These are phyloP conservation scores for Andrena chrysosceles DNA, from an alignment of 2,888 invertebrate genomes.

Conservation along the genomic window DNA sequence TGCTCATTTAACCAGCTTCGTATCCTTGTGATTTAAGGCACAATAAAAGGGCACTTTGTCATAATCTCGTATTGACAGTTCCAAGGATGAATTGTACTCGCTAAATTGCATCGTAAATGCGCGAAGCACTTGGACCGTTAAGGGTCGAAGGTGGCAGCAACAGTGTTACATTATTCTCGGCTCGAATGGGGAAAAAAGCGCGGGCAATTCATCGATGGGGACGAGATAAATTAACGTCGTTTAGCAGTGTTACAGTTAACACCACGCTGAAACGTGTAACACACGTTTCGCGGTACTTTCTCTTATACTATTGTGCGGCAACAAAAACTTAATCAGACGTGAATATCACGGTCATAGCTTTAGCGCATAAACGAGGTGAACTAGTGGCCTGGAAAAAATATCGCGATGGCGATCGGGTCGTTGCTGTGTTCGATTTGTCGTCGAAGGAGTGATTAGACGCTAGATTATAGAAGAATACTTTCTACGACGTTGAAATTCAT, in stretches of 20 bases:
- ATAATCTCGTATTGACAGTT: slow-evolving; percentile 2
- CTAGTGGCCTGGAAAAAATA: slow-evolving; percentile 41
- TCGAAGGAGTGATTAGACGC: slow-evolving; percentile 26
- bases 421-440: slow-evolving; percentile 42
- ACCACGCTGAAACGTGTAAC: slow-evolving; percentile 20
- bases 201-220: slow-evolving; percentile 22
- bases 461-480: slow-evolving; percentile 3
- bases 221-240: slow-evolving; percentile 27
- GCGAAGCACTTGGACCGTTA: neutral
- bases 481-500: neutral
- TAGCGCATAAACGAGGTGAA: slow-evolving; percentile 56
- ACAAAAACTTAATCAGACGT: slow-evolving; percentile 57
- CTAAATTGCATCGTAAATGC: neutral
- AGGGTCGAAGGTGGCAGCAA: slow-evolving; percentile 19
- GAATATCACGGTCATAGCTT: slow-evolving; percentile 62
- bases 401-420: slow-evolving; percentile 33
- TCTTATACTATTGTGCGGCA: slow-evolving; percentile 24
- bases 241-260: slow-evolving; percentile 30
- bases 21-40: neutral
- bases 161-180: slow-evolving; percentile 6
- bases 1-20: neutral
- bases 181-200: neutral
- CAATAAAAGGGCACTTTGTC: slow-evolving; percentile 13
- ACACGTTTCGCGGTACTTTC: slow-evolving; percentile 52
- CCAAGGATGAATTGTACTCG: neutral